Base-by-base conservation (phyloP, 2,888 invertebrate species). In the Andricus quercusramuli region DNA sequence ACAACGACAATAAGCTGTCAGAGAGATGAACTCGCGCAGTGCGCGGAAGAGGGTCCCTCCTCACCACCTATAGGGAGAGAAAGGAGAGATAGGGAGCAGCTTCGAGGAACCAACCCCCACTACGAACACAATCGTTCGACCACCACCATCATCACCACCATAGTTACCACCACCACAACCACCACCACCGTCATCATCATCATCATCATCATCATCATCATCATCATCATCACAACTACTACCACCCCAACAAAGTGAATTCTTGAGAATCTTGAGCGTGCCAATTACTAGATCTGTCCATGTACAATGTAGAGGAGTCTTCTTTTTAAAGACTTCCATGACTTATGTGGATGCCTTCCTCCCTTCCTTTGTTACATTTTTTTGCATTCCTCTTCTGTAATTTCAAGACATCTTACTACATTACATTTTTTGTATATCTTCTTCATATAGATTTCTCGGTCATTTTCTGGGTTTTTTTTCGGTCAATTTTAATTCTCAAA, bases 11-110 rank as follows among this genome's bases (percentile, higher is more conserved):
- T 44, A 44, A 86, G 88, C 90, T 90, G 90, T 91, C 90, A 90
- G 89, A 83, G 85, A 88, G 91, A 91, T 88, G 90, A 90, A 90
- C 90, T 91, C 89, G 90, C 90, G 88, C 91, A 89, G 87, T 89
- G 89, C 89, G 88, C 89, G 84, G 87, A 86, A 85, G 86, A 86
- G 88, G 86, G 85, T 84, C 86, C 87, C 85, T 87, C 86, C 88
- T 89, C 87, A 88, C 84, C 85, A 86, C 87, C 88, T 87, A 89
- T 88, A 88, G 89, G 89, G 89, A 86, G 86, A 86, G 86, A 85
- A 83, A 84, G 83, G 81, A 79, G 78, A 81, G 81, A 83, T 82
- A 83, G 80, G 81, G 78, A 78, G 81, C 86, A 79, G 86, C 84
- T 85, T 84, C 81, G 86, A 87, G 85, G 87, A 86, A 86, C 88